These are phyloP conservation scores for Melanotaenia parkinsoni DNA, from an alignment of 2,797 vertebrate species.

Conservation along the genomic window DNA sequence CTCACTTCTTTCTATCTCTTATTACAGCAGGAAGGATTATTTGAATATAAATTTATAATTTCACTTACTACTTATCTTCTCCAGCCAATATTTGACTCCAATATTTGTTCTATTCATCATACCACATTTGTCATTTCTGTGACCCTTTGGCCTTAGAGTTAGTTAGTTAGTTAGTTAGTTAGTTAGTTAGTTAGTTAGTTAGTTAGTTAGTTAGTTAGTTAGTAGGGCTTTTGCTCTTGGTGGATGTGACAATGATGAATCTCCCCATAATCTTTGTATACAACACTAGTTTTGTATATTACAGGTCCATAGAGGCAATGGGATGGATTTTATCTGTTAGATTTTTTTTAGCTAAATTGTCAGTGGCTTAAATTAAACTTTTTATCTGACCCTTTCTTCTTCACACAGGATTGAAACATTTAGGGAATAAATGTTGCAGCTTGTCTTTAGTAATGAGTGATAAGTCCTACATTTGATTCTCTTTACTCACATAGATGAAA, in stretches of 20 bases:
- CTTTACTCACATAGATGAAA: neutral
- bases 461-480: neutral
- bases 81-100: neutral
- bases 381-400: neutral
- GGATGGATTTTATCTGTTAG: neutral
- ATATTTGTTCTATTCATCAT: neutral
- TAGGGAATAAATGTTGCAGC: neutral
- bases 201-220: neutral
- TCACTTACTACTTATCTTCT: neutral
- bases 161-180: too few species aligned
- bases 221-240: neutral
- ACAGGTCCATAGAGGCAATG: neutral
- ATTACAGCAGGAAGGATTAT: neutral
- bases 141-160: too few species aligned
- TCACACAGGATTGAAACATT: neutral
- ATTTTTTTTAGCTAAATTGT: neutral
- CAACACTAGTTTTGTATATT: constrained; percentile 1
- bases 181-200: too few species aligned
- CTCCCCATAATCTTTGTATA: constrained; percentile 1
- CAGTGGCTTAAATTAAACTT: neutral
- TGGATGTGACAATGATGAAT: neutral
- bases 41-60: neutral
- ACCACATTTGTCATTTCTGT: neutral
- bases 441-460: neutral
- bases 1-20: constrained; percentile 11